phyloP scores from a whole-genome alignment of 2,888 invertebrate genomes.

The Synergus gifuensis region DNA sequence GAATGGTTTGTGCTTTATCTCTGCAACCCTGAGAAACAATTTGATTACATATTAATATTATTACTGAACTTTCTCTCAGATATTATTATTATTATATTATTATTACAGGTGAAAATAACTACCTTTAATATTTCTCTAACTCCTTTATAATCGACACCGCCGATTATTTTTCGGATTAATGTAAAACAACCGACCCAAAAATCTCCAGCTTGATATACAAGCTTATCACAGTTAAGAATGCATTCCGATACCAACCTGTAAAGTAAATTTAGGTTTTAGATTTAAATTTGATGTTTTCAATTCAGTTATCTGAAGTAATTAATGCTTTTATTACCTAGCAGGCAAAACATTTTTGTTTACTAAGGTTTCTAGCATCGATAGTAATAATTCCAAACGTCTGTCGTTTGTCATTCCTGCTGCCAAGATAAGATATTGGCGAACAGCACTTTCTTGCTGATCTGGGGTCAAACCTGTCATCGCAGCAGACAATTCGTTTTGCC shows the following conservation, averaged over 20 bases:
- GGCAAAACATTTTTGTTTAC: conserved; percentile 86
- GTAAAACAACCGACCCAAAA: conserved; percentile 95
- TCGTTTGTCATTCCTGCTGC: conserved; percentile 87
- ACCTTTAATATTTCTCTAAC: conserved; percentile 95
- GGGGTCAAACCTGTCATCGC: conserved; percentile 83
- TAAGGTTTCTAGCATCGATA: conserved; percentile 87
- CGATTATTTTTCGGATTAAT: conserved; percentile 90
- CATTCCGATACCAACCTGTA: conserved; percentile 91
- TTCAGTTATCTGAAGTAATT: background rate
- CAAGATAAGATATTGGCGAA: conserved; percentile 87
- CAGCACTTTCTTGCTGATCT: conserved; percentile 87
- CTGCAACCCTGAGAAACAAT: conserved; percentile 84
- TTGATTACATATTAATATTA: conserved; percentile 13
- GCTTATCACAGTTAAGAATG: conserved; percentile 89
- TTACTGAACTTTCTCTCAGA: background rate
- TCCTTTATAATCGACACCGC: conserved; percentile 96
- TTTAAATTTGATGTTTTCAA: background rate
- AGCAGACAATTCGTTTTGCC: conserved; percentile 84
- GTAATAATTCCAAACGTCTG: conserved; percentile 86
- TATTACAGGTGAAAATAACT: conserved; percentile 55
- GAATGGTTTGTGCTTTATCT: conserved; percentile 92
- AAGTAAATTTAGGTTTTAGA: background rate
- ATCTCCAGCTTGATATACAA: conserved; percentile 88
- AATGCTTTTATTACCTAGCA: conserved; percentile 81
- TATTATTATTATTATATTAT: background rate